Base-by-base conservation (phyloP, 2,797 vertebrate genomes). In the Masticophis lateralis region DNA sequence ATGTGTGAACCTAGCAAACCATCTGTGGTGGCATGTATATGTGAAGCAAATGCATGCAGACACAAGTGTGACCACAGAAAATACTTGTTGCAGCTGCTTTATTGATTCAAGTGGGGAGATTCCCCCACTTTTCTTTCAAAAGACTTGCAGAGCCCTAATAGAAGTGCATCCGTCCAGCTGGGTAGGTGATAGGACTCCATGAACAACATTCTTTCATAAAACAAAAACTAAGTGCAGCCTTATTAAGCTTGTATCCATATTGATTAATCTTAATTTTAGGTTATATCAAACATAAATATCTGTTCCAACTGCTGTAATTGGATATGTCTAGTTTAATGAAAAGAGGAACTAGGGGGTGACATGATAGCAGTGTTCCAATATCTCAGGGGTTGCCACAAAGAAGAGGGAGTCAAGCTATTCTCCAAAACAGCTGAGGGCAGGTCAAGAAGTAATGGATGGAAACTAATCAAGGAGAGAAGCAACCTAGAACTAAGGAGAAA, bases 151-250 rank as follows among this genome's bases (percentile, higher is more conserved):
- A 83, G 74, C 10, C 74, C 79, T 25, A 83, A 89, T 20, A 0
- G 0, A 51, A 87, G 87, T 90, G 13, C 57, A 86, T 93, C 56
- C n/a, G 5, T 86, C 93, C 18, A 91, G 13, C 1, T 27, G 47
- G 25, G 51, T 12, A 47, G 43, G 63, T 93, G 61, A 90, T 93
- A 91, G 69, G 89, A 90, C 20, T 37, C 60, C 27, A 74, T 5
- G 92, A 87, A 92, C 56, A 57, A 63, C 14, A 86, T 91, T 92
- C 59, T 16, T 59, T 53, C 32, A 14, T 93, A 92, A 93, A 94
- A 83, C 87, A 66, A 63, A 91, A 86, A 37, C 74, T 83, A 47
- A 47, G 20, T 25, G 20, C 74, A 25, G 20, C 20, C 79, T 47
- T 83, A 47, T 47, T 12, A 47, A 83, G 10, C 43, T 83, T 83